phyloP scores from a whole-genome alignment of 92 coral and sea anemone species.

The Parazoanthus atlanticus region DNA sequence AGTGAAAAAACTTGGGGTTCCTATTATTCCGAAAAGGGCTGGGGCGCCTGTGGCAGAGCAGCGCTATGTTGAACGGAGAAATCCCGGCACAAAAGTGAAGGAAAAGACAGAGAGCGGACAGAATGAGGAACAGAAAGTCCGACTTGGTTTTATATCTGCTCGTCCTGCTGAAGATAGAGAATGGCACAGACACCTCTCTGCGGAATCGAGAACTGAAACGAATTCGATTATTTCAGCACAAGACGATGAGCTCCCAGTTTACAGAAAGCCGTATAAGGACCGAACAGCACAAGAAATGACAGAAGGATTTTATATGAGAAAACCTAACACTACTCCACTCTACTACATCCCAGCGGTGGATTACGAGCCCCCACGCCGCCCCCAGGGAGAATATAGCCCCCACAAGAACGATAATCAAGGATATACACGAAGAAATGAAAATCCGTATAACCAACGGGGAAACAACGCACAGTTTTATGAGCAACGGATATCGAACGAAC shows the following conservation, averaged over 20 bases:
- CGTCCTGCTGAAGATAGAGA: slow-evolving; percentile 29
- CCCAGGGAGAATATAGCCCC: neutral
- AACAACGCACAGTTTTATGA: neutral
- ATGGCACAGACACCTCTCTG: neutral
- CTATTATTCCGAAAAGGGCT: neutral
- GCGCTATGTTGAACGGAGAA: slow-evolving; percentile 7
- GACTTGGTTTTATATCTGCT: slow-evolving; percentile 23
- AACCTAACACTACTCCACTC: neutral
- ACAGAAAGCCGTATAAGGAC: slow-evolving; percentile 34
- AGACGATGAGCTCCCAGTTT: neutral
- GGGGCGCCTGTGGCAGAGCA: slow-evolving; percentile 3
- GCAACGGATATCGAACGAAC: neutral
- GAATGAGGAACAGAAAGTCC: slow-evolving; percentile 22
- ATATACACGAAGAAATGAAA: neutral
- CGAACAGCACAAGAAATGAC: slow-evolving; percentile 4
- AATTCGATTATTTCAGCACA: neutral
- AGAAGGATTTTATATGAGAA: slow-evolving; percentile 29
- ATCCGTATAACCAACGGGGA: neutral
- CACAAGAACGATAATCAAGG: neutral
- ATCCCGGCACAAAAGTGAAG: neutral
- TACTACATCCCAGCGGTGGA: slow-evolving; percentile 31
- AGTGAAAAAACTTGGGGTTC: slow-evolving; percentile 35
- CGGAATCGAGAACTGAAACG: neutral
- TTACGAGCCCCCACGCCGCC: slow-evolving; percentile 15
- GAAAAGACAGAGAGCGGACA: neutral